phyloP scores from a whole-genome alignment of 1,140 invertebrate genomes.

The Pomacea maculata region DNA sequence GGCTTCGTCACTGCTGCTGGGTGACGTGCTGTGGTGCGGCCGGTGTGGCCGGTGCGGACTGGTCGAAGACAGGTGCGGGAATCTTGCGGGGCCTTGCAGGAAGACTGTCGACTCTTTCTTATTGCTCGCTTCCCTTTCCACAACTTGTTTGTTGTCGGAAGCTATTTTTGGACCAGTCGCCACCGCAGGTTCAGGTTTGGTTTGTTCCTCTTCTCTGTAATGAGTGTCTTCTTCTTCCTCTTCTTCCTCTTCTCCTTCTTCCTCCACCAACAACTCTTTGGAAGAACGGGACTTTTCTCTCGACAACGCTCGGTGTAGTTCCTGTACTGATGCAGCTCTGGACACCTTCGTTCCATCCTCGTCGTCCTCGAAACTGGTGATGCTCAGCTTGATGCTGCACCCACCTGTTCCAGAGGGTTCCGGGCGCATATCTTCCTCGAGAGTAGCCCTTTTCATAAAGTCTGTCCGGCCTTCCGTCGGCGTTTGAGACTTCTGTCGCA shows the following conservation, averaged over 20 bases:
- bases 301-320: background rate
- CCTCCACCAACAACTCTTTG: background rate
- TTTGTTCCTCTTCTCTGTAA: no score
- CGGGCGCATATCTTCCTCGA: background rate
- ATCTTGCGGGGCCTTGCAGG: no score
- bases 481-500: background rate
- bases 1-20: constrained; percentile 15
- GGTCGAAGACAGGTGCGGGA: no score
- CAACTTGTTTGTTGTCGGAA: no score
- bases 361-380: constrained; percentile 23
- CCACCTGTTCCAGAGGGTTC: constrained; percentile 7
- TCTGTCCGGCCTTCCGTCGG: background rate
- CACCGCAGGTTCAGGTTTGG: no score
- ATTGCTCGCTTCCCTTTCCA: no score
- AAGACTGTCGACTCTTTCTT: no score
- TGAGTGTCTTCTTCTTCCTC: background rate
- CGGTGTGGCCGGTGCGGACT: background rate
- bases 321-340: background rate
- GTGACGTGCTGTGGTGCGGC: constrained; percentile 1
- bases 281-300: no score
- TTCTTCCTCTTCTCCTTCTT: constrained; percentile 1
- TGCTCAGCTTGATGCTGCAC: constrained; percentile 19
- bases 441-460: background rate
- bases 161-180: no score
- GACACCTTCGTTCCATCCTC: background rate